phyloP scores from a whole-genome alignment of 30 jellyfish, hydroid and myxozoan genomes.

The Haliclystus octoradiatus region DNA sequence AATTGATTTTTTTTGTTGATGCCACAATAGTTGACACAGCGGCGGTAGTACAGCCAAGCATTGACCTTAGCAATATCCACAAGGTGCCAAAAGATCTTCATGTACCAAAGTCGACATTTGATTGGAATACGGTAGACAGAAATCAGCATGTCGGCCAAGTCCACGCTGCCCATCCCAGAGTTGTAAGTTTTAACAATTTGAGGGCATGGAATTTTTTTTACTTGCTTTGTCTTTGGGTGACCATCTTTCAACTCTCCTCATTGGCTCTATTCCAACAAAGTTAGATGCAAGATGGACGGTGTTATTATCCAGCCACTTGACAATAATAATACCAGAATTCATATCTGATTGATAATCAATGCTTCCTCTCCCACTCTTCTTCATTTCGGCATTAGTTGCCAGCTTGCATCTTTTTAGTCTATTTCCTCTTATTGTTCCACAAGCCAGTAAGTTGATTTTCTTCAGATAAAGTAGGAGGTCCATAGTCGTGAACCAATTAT shows the following conservation, averaged over 20 bases:
- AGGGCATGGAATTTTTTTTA: constrained; percentile 16
- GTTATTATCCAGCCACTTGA: constrained; percentile 47
- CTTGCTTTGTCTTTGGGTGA: neutral
- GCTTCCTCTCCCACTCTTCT: constrained; percentile 32
- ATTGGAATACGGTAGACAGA: constrained; percentile 32
- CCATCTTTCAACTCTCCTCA: constrained; percentile 18
- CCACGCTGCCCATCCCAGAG: constrained; percentile 55
- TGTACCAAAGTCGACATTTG: constrained; percentile 39
- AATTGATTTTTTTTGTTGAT: no score
- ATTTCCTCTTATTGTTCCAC: constrained; percentile 17
- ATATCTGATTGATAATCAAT: constrained; percentile 28
- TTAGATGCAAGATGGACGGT: constrained; percentile 46
- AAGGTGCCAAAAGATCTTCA: constrained; percentile 45
- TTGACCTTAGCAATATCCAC: constrained; percentile 53
- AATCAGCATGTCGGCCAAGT: constrained; percentile 47
- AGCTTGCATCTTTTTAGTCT: constrained; percentile 13
- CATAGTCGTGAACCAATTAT: constrained; percentile 1
- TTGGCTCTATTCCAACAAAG: constrained; percentile 38
- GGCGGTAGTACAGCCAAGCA: no score
- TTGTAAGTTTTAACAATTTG: constrained; percentile 18
- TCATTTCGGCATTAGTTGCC: constrained; percentile 8
- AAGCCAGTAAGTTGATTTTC: constrained; percentile 4
- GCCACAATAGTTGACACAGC: no score
- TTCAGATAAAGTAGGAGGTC: constrained; percentile 4
- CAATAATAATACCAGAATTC: constrained; percentile 41